Percentiles rank a stretch among this genome's conserved stretches.
Conservation (phyloP, 92 coral and sea anemone species). For the Plumapathes pennacea region DNA sequence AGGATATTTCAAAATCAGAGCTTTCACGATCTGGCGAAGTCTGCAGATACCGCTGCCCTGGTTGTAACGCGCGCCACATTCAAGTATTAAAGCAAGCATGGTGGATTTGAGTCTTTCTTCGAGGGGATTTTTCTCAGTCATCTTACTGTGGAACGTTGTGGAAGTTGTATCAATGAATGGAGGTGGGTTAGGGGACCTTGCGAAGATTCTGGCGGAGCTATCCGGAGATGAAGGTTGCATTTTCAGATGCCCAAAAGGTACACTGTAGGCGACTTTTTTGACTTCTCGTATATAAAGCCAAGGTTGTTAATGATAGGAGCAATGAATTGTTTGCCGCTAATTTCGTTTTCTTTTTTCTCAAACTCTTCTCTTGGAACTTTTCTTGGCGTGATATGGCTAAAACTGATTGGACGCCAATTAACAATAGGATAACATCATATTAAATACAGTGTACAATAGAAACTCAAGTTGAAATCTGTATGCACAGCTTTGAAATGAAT, state of each 20-base stretch:
- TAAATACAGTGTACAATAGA: no score
- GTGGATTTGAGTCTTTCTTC: not conserved
- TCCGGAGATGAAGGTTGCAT: constrained; percentile 72
- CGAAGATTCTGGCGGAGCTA: constrained; percentile 72
- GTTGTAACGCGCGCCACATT: no score
- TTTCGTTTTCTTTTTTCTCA: not conserved
- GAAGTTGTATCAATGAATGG: constrained; percentile 16
- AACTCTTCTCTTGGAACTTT: not conserved
- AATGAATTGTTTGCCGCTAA: not conserved
- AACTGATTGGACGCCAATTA: no score
- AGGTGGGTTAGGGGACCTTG: constrained; percentile 70
- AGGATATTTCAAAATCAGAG: no score
- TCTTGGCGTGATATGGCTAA: no score
- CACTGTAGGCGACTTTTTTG: not conserved
- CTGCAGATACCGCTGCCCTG: no score
- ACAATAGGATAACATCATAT: no score
- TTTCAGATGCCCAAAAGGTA: constrained; percentile 79
- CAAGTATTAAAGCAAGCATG: not conserved
- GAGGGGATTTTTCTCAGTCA: not conserved
- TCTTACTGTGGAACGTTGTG: constrained; percentile 7
- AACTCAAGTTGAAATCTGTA: no score
- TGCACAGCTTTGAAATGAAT: no score
- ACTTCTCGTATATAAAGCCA: not conserved
- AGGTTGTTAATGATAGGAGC: not conserved
- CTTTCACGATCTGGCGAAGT: no score